Percentiles rank a stretch among this genome's conserved stretches.
phyloP scores from a whole-genome alignment of 2,113 vertebrate genomes.

The Accipiter cooperii region DNA sequence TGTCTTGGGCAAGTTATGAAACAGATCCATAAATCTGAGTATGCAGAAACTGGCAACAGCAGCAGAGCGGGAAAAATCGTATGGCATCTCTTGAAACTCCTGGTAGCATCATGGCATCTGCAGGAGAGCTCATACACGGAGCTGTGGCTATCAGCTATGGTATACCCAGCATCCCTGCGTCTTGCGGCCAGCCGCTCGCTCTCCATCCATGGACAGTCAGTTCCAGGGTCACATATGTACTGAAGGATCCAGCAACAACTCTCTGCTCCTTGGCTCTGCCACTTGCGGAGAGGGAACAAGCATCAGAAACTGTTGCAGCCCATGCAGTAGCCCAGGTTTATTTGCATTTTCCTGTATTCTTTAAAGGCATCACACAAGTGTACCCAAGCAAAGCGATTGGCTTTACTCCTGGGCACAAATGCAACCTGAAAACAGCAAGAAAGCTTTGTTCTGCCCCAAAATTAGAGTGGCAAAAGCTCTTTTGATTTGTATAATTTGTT shows the following conservation, averaged over 20 bases:
- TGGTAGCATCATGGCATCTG: neutral
- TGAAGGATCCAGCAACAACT: neutral
- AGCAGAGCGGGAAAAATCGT: neutral
- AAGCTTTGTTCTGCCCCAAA: neutral
- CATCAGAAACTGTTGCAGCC: fast-evolving
- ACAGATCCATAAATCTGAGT: neutral
- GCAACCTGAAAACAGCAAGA: neutral
- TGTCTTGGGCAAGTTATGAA: neutral
- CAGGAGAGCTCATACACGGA: neutral
- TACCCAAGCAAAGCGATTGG: neutral
- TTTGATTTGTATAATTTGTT: neutral
- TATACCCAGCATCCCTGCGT: fast-evolving
- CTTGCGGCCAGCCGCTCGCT: fast-evolving
- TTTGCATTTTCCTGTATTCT: neutral
- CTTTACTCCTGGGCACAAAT: neutral
- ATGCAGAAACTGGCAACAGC: neutral
- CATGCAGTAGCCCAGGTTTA: neutral
- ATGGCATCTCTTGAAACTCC: too few species aligned
- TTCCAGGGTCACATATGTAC: neutral
- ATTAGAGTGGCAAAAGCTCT: neutral
- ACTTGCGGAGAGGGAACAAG: fast-evolving
- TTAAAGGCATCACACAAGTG: fast-evolving
- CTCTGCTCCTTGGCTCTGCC: neutral
- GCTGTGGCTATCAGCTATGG: neutral
- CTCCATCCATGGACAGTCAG: neutral